Conservation (phyloP, 2,797 vertebrate species). For the Danio albolineatus region DNA sequence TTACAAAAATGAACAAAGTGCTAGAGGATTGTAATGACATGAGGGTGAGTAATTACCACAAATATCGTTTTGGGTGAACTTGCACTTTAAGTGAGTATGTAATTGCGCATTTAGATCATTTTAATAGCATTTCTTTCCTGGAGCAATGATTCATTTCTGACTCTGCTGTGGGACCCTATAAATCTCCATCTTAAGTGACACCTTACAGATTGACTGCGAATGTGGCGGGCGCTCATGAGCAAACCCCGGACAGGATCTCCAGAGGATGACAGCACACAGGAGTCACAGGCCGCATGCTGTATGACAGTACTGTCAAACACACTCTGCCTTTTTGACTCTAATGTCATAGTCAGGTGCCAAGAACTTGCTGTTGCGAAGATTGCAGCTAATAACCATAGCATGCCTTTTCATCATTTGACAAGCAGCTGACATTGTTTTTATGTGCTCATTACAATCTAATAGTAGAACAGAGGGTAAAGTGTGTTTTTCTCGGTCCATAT, state of each 20-base stretch:
- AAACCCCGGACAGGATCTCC: neutral
- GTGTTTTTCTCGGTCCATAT: neutral
- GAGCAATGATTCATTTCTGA: neutral
- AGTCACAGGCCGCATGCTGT: conserved; percentile 10
- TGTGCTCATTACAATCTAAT: neutral
- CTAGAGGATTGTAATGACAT: no score
- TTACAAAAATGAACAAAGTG: no score
- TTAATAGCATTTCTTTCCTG: neutral
- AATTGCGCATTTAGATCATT: neutral
- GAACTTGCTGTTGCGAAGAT: conserved; percentile 4
- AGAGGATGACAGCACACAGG: conserved; percentile 26
- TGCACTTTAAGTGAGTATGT: no score
- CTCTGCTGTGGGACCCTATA: neutral
- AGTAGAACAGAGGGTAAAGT: no score
- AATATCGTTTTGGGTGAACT: no score
- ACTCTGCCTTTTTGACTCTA: conserved; percentile 10
- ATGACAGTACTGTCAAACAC: conserved; percentile 34
- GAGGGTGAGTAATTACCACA: no score
- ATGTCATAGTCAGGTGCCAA: conserved; percentile 22
- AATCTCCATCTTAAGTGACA: conserved; percentile 21
- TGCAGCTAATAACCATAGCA: neutral
- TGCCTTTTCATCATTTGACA: neutral
- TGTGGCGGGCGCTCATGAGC: neutral
- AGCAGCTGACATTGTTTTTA: neutral
- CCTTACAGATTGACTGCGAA: conserved; percentile 15